Conservation (phyloP, 1,140 invertebrate species). For the Orchesella cincta region DNA sequence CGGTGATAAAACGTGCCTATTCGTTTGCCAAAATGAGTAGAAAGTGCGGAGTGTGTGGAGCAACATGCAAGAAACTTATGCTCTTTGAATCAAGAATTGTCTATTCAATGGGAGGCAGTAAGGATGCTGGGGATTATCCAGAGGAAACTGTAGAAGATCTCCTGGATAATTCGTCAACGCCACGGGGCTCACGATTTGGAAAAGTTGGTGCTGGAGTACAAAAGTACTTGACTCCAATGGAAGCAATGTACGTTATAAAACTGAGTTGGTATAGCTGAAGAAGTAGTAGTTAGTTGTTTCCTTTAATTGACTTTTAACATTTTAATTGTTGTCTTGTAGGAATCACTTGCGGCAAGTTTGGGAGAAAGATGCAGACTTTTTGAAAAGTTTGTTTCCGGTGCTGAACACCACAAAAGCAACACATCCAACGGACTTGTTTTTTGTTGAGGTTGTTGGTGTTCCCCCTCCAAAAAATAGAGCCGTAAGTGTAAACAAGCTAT, state of each 20-base stretch:
- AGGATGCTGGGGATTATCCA: background rate
- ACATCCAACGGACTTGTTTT: slow-evolving; percentile 84
- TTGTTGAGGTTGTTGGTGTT: slow-evolving; percentile 80
- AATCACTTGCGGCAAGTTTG: slow-evolving; percentile 75
- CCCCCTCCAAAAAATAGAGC: slow-evolving; percentile 84
- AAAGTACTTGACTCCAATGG: slow-evolving; percentile 50
- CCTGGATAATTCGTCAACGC: background rate
- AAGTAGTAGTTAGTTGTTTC: too few species aligned
- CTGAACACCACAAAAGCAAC: slow-evolving; percentile 61
- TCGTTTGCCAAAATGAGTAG: slow-evolving; percentile 56
- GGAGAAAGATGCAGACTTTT: slow-evolving; percentile 70
- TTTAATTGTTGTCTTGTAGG: slow-evolving; percentile 54
- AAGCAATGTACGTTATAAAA: slow-evolving; percentile 46
- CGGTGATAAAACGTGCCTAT: slow-evolving; percentile 64
- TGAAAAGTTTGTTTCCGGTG: slow-evolving; percentile 73
- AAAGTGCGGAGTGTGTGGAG: slow-evolving; percentile 66
- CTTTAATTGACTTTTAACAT: background rate
- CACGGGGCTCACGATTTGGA: background rate
- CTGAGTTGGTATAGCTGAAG: too few species aligned
- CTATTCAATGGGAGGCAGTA: slow-evolving; percentile 35
- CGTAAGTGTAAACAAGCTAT: slow-evolving; percentile 55
- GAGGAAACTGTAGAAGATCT: slow-evolving; percentile 25
- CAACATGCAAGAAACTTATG: slow-evolving; percentile 63
- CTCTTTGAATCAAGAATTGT: slow-evolving; percentile 49
- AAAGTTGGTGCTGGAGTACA: background rate